Base-by-base conservation (phyloP, 2,888 invertebrate genomes). In the Globia sparganii region DNA sequence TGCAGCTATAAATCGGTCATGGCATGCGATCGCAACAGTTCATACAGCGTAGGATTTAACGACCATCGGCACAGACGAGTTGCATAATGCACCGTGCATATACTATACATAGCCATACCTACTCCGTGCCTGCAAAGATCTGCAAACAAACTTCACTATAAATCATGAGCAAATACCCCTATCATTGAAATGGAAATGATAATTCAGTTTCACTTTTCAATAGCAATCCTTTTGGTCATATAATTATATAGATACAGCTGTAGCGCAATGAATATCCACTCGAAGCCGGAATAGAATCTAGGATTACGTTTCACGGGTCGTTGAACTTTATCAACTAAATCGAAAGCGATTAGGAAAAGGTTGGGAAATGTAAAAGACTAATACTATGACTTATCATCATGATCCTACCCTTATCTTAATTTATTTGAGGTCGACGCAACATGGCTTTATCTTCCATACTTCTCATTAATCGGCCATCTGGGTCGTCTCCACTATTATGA, bases 1-100 rank as follows among this genome's bases (percentile, higher is more conserved):
- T 85, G 79, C 70, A 61, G 78, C 89, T 84, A 91, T 94, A 91
- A 93, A 94, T 92, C 92, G 92, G 91, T 91, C 93, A 92, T 90
- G 90, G 90, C 87, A 88, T 87, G 87, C 85, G 86, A 90, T 88
- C 89, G 88, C 86, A 87, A 89, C 90, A 92, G 87, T 87, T 89
- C 88, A 89, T 87, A 89, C 86, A 87, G 89, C 89, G 87, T 89
- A 89, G 89, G 88, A 88, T 89, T 89, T 86, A 89, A 91, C 90
- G 85, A 87, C 86, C 72, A 81, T 81, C 66, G 59, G 72, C 53
- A 83, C 77, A 83, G 81, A 77, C 75, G 75, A 78, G 75, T 81
- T 88, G 86, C 88, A 87, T 88, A 85, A 84, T 82, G 87, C 77
- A 82, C 80, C 76, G 64, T 80, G 83, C 77, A 78, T 78, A 70